phyloP scores from a whole-genome alignment of 2,888 invertebrate species.

The Yponomeuta sedellus region DNA sequence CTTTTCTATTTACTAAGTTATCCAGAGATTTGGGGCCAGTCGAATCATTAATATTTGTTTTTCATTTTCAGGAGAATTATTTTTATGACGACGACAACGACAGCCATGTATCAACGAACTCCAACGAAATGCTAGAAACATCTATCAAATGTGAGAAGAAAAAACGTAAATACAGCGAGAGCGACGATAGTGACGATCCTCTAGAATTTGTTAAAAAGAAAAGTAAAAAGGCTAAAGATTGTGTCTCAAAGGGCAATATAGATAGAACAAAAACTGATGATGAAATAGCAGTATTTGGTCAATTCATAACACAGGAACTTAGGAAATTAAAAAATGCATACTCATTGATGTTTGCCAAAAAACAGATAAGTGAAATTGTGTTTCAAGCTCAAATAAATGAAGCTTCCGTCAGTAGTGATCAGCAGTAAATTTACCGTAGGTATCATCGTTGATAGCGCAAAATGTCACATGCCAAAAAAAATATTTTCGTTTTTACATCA shows the following conservation, averaged over 20 bases:
- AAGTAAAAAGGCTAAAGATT: not conserved
- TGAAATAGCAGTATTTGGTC: conserved; percentile 8
- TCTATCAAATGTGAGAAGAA: not conserved
- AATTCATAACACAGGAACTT: conserved; percentile 9
- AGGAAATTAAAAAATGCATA: conserved; percentile 14
- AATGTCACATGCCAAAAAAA: no score
- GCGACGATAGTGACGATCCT: not conserved
- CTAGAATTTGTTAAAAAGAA: not conserved
- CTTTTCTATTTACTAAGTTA: no score
- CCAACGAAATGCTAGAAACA: not conserved
- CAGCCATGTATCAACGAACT: not conserved
- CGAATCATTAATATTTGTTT: no score
- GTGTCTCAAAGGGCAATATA: not conserved
- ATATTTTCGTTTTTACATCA: no score
- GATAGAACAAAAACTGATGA: not conserved
- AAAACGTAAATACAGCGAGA: not conserved
- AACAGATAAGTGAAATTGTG: conserved; percentile 11
- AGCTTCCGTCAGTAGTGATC: not conserved
- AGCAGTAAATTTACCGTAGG: not conserved
- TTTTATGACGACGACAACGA: not conserved
- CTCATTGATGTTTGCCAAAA: conserved; percentile 4
- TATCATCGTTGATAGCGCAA: no score
- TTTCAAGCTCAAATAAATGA: conserved; percentile 13
- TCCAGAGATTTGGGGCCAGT: no score
- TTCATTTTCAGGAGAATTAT: not conserved